Conservation (phyloP, 2,797 vertebrate genomes). For the Carduelis carduelis region DNA sequence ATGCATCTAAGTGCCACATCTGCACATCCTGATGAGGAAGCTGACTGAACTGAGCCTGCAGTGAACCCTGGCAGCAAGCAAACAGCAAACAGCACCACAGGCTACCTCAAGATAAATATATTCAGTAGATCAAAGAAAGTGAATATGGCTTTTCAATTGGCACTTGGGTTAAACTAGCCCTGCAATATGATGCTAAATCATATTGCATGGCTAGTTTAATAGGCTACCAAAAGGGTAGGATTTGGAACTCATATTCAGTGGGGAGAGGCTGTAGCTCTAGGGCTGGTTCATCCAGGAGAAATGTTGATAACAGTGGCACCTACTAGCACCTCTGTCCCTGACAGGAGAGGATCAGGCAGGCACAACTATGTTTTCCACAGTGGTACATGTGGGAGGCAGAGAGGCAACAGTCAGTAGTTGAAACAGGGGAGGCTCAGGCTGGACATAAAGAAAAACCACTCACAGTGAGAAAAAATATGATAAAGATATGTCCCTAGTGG, state of each 20-base stretch:
- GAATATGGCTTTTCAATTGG: not conserved
- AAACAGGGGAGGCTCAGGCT: not conserved
- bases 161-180: not conserved
- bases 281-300: not conserved
- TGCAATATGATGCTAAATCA: not conserved
- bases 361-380: not conserved
- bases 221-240: not conserved
- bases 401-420: not conserved
- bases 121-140: not conserved
- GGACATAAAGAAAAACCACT: not conserved
- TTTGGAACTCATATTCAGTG: fast-evolving
- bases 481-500: not conserved
- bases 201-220: no score
- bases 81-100: not conserved
- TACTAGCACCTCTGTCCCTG: not conserved
- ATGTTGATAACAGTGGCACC: not conserved
- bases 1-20: no score
- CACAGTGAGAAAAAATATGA: not conserved
- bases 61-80: not conserved
- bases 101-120: not conserved
- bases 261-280: not conserved
- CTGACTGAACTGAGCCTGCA: not conserved
- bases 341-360: not conserved
- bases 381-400: not conserved
- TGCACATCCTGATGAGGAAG: not conserved